Percentiles rank a stretch among this genome's conserved stretches.
phyloP scores from a whole-genome alignment of 2,797 vertebrate species.

The Sarcophilus harrisii region DNA sequence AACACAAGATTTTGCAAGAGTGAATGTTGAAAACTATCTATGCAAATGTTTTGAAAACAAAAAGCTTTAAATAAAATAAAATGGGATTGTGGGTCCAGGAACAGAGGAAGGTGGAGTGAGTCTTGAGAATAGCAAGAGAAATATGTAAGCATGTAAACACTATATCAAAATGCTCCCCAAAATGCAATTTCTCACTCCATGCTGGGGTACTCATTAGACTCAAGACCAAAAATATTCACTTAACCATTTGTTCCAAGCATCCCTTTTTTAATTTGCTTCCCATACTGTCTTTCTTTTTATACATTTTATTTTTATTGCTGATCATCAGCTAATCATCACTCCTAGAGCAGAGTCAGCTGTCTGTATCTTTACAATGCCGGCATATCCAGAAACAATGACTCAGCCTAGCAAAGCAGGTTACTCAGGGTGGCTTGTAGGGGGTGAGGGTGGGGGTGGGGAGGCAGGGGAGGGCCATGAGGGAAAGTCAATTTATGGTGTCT shows the following conservation, averaged over 20 bases:
- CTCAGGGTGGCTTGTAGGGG: conserved; percentile 57
- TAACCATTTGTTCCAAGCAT: neutral
- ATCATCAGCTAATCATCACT: conserved; percentile 5
- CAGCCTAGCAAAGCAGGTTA: conserved; percentile 56
- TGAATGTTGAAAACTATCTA: no score
- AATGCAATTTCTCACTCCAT: neutral
- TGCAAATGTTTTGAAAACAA: no score
- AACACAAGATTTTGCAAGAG: no score
- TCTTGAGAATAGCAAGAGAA: neutral
- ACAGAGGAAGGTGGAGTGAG: neutral
- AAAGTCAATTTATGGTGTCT: conserved; percentile 61
- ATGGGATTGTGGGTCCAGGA: neutral
- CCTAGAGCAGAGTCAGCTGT: neutral
- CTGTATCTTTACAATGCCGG: conserved; percentile 10
- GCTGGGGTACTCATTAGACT: conserved; percentile 16
- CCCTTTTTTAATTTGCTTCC: neutral
- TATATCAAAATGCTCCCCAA: neutral
- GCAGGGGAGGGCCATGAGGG: conserved; percentile 59
- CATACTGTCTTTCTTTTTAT: neutral
- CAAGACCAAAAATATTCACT: neutral
- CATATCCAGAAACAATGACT: conserved; percentile 49
- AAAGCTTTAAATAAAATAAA: neutral
- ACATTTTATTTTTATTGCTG: neutral
- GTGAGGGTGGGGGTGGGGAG: conserved; percentile 52
- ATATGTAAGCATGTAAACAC: neutral